Evolutionary conservation across 1,140 invertebrate genomes (phyloP).

Genomic region (Brachionus sp.): DNA sequence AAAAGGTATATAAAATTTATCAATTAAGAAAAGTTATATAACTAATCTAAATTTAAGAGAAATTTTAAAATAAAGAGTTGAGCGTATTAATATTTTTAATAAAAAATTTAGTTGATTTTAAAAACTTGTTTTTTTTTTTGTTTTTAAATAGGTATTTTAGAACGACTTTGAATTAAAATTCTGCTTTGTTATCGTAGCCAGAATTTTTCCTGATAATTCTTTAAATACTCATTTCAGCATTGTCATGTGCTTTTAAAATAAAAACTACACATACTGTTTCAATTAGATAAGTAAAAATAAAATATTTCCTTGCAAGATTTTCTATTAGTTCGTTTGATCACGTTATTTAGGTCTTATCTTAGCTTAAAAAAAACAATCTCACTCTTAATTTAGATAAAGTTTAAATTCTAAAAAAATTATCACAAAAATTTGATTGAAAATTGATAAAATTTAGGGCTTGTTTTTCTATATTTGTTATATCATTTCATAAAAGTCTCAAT

Average conservation of each 20-base stretch:
- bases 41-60: background rate
- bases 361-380: background rate
- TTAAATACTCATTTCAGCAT: background rate
- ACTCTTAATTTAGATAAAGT: background rate
- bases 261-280: background rate
- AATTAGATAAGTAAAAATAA: background rate
- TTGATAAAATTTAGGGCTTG: background rate
- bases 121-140: background rate
- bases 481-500: background rate
- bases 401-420: background rate
- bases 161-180: background rate
- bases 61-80: background rate
- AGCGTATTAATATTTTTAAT: background rate
- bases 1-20: background rate
- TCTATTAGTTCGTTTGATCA: background rate
- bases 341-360: background rate
- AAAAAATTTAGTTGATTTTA: background rate
- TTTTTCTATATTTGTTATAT: background rate
- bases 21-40: background rate
- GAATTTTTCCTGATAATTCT: background rate
- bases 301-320: background rate
- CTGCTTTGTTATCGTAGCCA: background rate
- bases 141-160: background rate
- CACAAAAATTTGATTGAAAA: background rate
- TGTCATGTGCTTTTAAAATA: background rate